Evolutionary conservation across 2,797 vertebrate genomes (phyloP).

Genomic region (Danio choprae): DNA sequence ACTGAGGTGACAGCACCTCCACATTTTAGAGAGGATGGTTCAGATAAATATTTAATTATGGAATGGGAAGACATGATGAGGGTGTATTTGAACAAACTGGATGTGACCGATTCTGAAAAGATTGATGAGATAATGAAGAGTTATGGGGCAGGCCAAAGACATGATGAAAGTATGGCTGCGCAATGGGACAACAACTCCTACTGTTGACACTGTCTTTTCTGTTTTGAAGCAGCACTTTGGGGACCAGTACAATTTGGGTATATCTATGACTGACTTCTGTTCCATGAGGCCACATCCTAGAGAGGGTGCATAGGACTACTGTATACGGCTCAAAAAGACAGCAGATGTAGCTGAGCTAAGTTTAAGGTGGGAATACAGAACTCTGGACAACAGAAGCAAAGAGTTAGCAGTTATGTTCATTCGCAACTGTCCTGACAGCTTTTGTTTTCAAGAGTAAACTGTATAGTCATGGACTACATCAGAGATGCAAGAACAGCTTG

Average conservation of each 20-base stretch:
- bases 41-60: constrained; percentile 51
- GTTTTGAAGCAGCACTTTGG: constrained; percentile 23
- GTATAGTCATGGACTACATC: neutral
- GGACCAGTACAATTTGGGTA: neutral
- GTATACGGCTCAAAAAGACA: constrained; percentile 32
- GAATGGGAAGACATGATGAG: constrained; percentile 58
- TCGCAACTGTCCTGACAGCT: constrained; percentile 13
- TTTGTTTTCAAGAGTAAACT: constrained; percentile 35
- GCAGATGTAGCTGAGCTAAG: constrained; percentile 1
- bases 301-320: constrained; percentile 5
- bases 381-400: neutral
- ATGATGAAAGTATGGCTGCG: constrained; percentile 29
- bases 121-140: constrained; percentile 36
- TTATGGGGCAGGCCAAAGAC: constrained; percentile 52
- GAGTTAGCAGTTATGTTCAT: constrained; percentile 23
- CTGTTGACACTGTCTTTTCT: neutral
- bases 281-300: neutral
- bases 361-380: constrained; percentile 22
- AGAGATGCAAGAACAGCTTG: constrained; percentile 15
- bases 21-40: constrained; percentile 51
- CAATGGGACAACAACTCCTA: neutral
- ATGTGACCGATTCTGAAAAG: constrained; percentile 21
- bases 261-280: constrained; percentile 22
- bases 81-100: constrained; percentile 49
- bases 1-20: constrained; percentile 49